phyloP scores from a whole-genome alignment of 2,113 vertebrate species.

The Coregonus clupeaformis region DNA sequence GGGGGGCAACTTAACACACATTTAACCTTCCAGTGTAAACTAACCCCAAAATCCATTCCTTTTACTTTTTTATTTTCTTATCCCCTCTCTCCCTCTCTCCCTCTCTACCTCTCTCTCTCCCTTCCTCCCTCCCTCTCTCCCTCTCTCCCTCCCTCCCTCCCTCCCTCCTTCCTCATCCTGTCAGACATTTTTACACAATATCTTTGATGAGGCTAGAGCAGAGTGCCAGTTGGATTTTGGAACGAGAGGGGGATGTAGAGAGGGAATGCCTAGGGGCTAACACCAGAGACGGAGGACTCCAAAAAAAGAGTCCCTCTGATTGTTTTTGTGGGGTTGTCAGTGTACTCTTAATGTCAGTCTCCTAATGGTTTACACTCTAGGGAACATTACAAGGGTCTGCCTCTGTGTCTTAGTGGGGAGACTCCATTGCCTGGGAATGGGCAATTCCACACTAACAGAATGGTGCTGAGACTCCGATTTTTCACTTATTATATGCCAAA shows the following conservation, averaged over 20 bases:
- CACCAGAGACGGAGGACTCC: not conserved
- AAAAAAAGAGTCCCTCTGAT: not conserved
- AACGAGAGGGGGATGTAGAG: not conserved
- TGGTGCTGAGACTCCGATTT: no score
- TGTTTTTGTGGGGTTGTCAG: slow-evolving; percentile 26
- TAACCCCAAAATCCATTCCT: not conserved
- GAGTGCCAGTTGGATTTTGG: not conserved
- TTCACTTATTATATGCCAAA: no score
- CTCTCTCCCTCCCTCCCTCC: not conserved
- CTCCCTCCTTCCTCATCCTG: not conserved
- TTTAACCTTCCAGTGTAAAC: not conserved
- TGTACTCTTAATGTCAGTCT: slow-evolving; percentile 31
- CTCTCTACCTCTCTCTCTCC: not conserved
- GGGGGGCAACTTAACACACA: not conserved
- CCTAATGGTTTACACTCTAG: slow-evolving; percentile 42
- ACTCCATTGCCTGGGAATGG: no score
- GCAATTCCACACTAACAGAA: no score
- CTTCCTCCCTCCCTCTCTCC: no score
- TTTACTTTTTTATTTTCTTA: not conserved
- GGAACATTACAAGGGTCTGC: slow-evolving; percentile 35
- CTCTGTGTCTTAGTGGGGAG: no score
- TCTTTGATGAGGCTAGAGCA: not conserved
- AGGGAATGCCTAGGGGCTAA: not conserved
- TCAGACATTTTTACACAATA: not conserved
- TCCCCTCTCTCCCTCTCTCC: not conserved